Base-by-base conservation (phyloP, 2,113 vertebrate genomes). In the Machaerirhynchus nigripectus region DNA sequence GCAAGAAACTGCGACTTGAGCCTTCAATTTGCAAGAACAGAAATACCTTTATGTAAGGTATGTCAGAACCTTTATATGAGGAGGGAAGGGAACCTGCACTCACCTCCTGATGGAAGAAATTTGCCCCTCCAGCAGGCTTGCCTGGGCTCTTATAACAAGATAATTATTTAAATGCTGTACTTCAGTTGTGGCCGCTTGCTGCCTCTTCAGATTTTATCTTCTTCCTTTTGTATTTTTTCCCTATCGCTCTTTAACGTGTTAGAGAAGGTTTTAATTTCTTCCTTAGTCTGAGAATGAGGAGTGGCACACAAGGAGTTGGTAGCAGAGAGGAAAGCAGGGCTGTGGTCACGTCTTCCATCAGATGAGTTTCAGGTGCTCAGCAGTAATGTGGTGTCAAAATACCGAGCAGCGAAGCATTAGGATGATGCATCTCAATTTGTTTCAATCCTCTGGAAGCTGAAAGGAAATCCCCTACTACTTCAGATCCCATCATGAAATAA, bases 371-470 rank as follows among this genome's bases (percentile, higher is more conserved):
- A 81, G 89, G 56, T 78, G 50, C 84, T 77, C 24, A 89, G 56
- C 73, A 78, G 15, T 74, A 67, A 75, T 3, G 28, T 84, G 47
- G 42, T 81, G 69, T 95, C 69, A 89, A 61, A 84, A 84, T 64
- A 84, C 60, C 3, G 4, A 84, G 73, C 74, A 71, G 16, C 47
- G 84, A 59, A 81, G 47, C 87, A 31, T 70, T 78, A 47, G 77
- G 84, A 46, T 81, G 69, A 64, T 89, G 53, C 31, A 56, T 89
- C 90, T 96, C 69, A 75, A 52, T 93, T 92, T 56, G 49, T 94
- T 93, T 78, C 84, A 89, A 0, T 71, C 65, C 20, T 84, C 65
- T 84, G 49, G 55, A 90, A 88, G 27, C 52, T 63, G 39, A 59
- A 94, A 94, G 44, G 77, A 91, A 91, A 89, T 87, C 52, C 52